phyloP scores from a whole-genome alignment of 2,797 vertebrate species.

The Thunnus albacares region DNA sequence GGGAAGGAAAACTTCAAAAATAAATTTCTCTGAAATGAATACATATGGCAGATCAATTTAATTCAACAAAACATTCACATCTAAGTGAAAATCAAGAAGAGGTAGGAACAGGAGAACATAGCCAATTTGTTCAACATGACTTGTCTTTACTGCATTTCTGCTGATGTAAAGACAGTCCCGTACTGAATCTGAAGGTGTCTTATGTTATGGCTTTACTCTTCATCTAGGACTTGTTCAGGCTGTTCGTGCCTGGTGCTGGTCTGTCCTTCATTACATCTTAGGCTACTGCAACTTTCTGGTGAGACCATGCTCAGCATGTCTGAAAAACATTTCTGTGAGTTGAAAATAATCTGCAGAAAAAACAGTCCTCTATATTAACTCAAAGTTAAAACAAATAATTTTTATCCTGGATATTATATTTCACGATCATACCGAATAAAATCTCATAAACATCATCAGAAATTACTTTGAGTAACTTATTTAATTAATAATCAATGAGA shows the following conservation, averaged over 20 bases:
- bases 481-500: not conserved
- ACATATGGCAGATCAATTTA: slow-evolving; percentile 39
- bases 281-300: not conserved
- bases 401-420: not conserved
- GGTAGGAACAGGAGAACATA: slow-evolving; percentile 14
- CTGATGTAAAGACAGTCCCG: not conserved
- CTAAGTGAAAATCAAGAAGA: slow-evolving; percentile 38
- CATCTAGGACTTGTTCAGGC: not conserved
- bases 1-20: slow-evolving; percentile 43
- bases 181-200: slow-evolving; percentile 11
- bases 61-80: slow-evolving; percentile 43
- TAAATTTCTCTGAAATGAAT: slow-evolving; percentile 32
- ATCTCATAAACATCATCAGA: not conserved
- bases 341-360: not conserved
- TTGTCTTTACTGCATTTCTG: slow-evolving; percentile 6
- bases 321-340: not conserved
- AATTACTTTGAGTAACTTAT: not conserved
- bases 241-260: not conserved
- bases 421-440: not conserved
- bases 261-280: not conserved
- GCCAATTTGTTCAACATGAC: slow-evolving; percentile 30
- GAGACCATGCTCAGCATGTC: not conserved
- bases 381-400: not conserved
- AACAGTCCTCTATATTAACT: not conserved
- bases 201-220: not conserved